Base-by-base conservation (phyloP, 2,113 vertebrate species). In the Elephantulus edwardii region DNA sequence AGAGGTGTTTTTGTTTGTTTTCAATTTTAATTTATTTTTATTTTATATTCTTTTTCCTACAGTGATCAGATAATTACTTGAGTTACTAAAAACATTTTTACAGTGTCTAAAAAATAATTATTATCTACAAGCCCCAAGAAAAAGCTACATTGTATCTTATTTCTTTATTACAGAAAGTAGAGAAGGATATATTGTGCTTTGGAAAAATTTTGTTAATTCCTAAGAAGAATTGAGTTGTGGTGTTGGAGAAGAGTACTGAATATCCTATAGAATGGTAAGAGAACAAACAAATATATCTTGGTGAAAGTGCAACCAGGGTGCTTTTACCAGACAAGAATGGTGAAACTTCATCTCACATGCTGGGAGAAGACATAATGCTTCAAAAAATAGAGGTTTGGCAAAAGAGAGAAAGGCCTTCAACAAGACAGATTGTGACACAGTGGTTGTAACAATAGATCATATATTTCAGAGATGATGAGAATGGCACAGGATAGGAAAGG, bases 51-150 rank as follows among this genome's bases (percentile, higher is more conserved):
- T 71, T 68, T 35, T 24, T 0, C 38, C 84, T 72, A 74, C 10
- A 33, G 42, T 4, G 62, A 92, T 82, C n/a, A 22, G 71, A 33
- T 64, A 54, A 83, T 86, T 92, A 80, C 54, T 91, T 52, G 66
- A 88, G 42, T 92, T 90, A 72, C 70, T 88, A 84, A 91, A 91
- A 89, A 82, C 44, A 81, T 40, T 68, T 83, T 80, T 68, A 82
- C 13, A 64, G 50, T 82, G 38, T 42, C 44, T 86, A 28, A 76
- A 77, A 83, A 83, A 50, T 54, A 46, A 83, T 46, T 48, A 33
- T 74, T 79, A 68, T 80, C 38, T 66, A 62, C 46, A 50, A 48
- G 10, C 33, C 77, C 80, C 28, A 38, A 90, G 81, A 42, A 86
- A 91, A 85, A 35, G 22, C 40, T 58, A 13, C 5, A 38, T 62